Conservation (phyloP, 2,113 vertebrate genomes). For the Chinchilla lanigera region DNA sequence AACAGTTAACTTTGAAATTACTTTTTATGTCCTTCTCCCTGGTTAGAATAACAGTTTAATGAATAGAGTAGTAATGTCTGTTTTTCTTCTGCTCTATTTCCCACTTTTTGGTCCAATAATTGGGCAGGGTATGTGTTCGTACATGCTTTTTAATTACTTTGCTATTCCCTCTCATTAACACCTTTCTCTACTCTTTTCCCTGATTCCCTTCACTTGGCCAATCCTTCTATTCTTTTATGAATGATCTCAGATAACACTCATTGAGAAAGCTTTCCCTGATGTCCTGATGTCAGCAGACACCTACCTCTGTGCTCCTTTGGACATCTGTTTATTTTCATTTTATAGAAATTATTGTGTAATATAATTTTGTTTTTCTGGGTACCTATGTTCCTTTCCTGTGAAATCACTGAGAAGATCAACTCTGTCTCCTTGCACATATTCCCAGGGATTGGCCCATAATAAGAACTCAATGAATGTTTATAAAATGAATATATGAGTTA, state of each 20-base stretch:
- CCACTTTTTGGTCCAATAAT: neutral
- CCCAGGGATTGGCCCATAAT: neutral
- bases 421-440: neutral
- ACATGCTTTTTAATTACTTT: neutral
- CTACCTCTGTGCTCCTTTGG: neutral
- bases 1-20: conserved; percentile 51
- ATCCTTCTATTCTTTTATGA: neutral
- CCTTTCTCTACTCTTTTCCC: neutral
- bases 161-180: neutral
- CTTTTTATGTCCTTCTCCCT: neutral
- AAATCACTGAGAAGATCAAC: neutral
- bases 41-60: neutral
- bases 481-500: neutral
- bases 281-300: neutral
- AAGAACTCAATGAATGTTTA: neutral
- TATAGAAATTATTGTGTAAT: neutral
- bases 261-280: neutral
- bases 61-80: neutral
- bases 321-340: neutral
- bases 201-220: neutral
- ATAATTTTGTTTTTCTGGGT: neutral
- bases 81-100: neutral
- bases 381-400: neutral
- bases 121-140: neutral
- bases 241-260: neutral